phyloP scores from a whole-genome alignment of 2,113 vertebrate genomes.

The Fregata magnificens region DNA sequence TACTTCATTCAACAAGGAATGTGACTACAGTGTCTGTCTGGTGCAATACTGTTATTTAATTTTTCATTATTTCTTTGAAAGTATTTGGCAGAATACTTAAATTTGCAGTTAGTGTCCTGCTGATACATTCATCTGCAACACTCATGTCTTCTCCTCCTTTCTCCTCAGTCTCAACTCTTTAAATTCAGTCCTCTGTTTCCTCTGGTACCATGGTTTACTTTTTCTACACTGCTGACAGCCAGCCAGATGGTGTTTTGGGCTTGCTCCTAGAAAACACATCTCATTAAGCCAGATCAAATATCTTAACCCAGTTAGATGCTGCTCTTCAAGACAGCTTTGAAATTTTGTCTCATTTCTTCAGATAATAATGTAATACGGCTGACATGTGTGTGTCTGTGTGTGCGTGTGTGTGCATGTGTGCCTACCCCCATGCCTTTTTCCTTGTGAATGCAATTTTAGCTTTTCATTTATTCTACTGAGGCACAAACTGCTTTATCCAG shows the following conservation, averaged over 20 bases:
- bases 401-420: accelerated
- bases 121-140: not conserved
- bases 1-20: not conserved
- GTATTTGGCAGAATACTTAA: not conserved
- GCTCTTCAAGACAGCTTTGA: not conserved
- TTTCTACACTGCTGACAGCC: not conserved
- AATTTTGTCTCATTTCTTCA: not conserved
- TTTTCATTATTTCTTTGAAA: not conserved
- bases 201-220: not conserved
- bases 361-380: not conserved
- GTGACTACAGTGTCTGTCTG: not conserved
- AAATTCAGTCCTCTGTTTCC: not conserved
- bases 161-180: not conserved
- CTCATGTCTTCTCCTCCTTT: not conserved
- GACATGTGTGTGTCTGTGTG: accelerated
- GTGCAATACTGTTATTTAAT: not conserved
- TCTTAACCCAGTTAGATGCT: not conserved
- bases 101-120: not conserved
- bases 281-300: not conserved
- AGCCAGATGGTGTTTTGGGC: not conserved
- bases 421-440: not conserved
- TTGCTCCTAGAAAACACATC: not conserved
- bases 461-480: not conserved
- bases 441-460: not conserved
- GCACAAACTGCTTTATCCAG: not conserved